A percentile compares a stretch with the other conserved stretches of the same genome.
Evolutionary conservation across 2,113 vertebrate species (phyloP).

Genomic region (Erpornis zantholeuca): DNA sequence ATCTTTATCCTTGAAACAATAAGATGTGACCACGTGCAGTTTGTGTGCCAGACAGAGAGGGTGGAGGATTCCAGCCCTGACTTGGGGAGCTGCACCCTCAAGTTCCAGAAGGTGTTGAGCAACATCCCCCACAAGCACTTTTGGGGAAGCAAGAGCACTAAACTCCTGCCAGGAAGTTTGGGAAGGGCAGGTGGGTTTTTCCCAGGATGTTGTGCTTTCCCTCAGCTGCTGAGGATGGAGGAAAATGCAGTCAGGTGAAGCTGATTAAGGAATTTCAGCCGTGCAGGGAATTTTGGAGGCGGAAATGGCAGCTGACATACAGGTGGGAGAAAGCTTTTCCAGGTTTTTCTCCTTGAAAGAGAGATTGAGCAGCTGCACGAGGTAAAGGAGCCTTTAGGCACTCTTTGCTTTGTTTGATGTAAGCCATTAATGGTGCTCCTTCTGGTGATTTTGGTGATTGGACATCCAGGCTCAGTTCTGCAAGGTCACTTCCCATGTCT

Average conservation of each 20-base stretch:
- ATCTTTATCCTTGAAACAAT: constrained; percentile 69
- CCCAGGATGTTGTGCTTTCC: background rate
- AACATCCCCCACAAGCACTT: fast-evolving
- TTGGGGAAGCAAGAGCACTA: fast-evolving
- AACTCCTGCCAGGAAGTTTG: background rate
- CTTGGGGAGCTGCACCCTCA: background rate
- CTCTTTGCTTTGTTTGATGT: background rate
- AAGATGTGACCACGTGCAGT: background rate
- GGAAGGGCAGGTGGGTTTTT: background rate
- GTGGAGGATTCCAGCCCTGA: background rate
- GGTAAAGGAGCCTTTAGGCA: background rate
- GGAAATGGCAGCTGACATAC: background rate
- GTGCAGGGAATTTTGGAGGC: background rate
- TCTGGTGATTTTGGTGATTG: background rate
- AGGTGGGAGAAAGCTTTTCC: background rate
- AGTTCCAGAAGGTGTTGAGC: background rate
- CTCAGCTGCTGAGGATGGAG: background rate
- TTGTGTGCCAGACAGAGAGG: background rate
- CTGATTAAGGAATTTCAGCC: background rate
- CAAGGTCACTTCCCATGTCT: fast-evolving
- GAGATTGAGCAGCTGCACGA: background rate
- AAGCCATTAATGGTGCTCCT: fast-evolving
- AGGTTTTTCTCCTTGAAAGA: background rate
- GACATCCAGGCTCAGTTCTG: background rate
- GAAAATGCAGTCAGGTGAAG: background rate